A percentile compares a stretch with the other conserved stretches of the same genome.
Evolutionary conservation across 1,140 invertebrate genomes (phyloP).

Genomic region (Glossosoma conforme): DNA sequence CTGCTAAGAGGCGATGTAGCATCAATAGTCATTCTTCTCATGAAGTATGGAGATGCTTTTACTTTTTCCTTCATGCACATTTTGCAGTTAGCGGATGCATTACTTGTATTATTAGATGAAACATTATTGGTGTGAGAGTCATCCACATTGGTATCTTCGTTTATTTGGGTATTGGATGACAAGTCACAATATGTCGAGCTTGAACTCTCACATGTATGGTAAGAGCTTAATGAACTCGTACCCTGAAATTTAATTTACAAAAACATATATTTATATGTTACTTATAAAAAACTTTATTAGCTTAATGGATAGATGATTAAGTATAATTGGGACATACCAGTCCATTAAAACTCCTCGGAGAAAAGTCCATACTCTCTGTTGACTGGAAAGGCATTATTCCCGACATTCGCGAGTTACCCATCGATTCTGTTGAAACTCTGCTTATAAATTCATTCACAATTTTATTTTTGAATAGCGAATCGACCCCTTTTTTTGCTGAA

Average conservation of each 20-base stretch:
- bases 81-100: conserved; percentile 19
- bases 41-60: conserved; percentile 5
- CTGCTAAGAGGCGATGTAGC: conserved; percentile 50
- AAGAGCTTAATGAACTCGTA: conserved; percentile 32
- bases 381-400: conserved; percentile 49
- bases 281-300: background rate
- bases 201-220: conserved; percentile 48
- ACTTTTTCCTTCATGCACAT: conserved; percentile 21
- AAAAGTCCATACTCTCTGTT: conserved; percentile 35
- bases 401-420: conserved; percentile 41
- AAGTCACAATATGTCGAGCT: conserved; percentile 37
- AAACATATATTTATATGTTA: background rate
- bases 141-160: conserved; percentile 34
- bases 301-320: too few species aligned
- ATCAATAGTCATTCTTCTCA: conserved; percentile 5
- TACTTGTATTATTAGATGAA: conserved; percentile 15
- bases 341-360: too few species aligned
- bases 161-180: conserved; percentile 38
- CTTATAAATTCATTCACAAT: conserved; percentile 29
- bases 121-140: conserved; percentile 40
- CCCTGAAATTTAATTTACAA: conserved; percentile 9
- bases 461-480: conserved; percentile 29
- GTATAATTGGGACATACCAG: too few species aligned
- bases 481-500: conserved; percentile 27
- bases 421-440: conserved; percentile 27